These are phyloP conservation scores for Bergia puertoricense DNA, from an alignment of 92 coral and sea anemone genomes.

Conservation along the genomic window DNA sequence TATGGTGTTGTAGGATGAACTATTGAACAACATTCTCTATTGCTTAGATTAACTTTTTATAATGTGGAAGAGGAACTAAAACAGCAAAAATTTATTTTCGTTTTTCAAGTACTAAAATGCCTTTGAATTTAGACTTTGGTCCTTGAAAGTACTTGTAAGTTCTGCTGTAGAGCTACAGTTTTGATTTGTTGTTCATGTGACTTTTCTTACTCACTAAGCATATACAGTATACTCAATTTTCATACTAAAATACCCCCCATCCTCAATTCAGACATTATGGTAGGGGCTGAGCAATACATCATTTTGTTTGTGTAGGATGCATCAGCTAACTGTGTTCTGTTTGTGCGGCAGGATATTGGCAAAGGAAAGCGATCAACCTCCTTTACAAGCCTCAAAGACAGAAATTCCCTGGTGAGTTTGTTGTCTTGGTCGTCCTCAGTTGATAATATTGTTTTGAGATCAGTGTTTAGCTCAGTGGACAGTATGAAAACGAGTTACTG, in stretches of 20 bases:
- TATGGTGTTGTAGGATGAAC: no score
- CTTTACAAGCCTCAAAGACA: slow-evolving; percentile 67
- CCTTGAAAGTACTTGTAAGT: no score
- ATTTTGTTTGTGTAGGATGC: background rate
- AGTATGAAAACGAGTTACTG: background rate
- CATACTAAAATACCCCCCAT: no score
- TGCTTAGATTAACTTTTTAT: no score
- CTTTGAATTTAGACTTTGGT: no score
- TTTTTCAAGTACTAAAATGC: no score
- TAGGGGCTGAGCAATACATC: background rate
- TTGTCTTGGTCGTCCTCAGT: background rate
- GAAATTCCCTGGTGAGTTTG: slow-evolving; percentile 80
- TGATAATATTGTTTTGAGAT: background rate
- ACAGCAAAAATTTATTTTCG: no score
- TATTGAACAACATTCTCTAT: background rate
- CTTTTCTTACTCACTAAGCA: no score
- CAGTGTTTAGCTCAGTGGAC: background rate
- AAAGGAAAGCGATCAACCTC: slow-evolving; percentile 66
- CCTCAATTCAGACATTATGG: background rate
- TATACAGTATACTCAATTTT: no score
- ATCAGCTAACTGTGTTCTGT: background rate
- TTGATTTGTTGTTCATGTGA: no score
- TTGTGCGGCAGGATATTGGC: slow-evolving; percentile 56
- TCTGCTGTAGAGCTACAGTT: no score
- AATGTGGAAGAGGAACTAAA: no score